phyloP scores from a whole-genome alignment of 1,140 invertebrate species.

The Zophobas atratus region DNA sequence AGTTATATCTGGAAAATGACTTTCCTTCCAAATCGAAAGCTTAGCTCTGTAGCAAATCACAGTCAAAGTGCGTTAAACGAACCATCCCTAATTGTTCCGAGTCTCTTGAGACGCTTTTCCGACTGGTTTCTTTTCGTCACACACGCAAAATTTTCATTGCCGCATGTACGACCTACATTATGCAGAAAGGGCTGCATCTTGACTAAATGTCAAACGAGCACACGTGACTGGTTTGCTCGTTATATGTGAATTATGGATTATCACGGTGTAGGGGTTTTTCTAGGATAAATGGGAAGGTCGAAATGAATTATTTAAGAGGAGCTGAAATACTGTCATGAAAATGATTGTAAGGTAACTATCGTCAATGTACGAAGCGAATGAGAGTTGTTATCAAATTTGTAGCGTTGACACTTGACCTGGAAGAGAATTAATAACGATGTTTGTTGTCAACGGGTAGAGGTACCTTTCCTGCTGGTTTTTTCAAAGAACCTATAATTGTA shows the following conservation, averaged over 20 bases:
- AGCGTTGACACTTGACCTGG: too few species aligned
- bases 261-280: slow-evolving; percentile 8
- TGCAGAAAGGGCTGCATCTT: slow-evolving; percentile 6
- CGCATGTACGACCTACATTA: neutral
- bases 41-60: slow-evolving; percentile 3
- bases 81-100: slow-evolving; percentile 28
- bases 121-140: neutral
- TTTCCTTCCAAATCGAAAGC: too few species aligned
- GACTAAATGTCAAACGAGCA: slow-evolving; percentile 24
- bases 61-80: slow-evolving; percentile 34
- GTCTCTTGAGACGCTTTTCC: slow-evolving; percentile 25
- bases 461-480: too few species aligned
- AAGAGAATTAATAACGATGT: too few species aligned
- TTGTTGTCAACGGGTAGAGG: too few species aligned
- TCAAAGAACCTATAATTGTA: too few species aligned
- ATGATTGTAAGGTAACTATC: too few species aligned
- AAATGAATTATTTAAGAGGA: slow-evolving; percentile 25
- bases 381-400: too few species aligned
- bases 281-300: neutral
- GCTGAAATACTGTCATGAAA: neutral
- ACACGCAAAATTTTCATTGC: slow-evolving; percentile 8
- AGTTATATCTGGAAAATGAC: neutral
- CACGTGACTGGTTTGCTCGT: neutral
- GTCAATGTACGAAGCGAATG: too few species aligned
- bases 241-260: slow-evolving; percentile 16